Conservation (phyloP, 2,113 vertebrate genomes). For the Crotophaga sulcirostris region DNA sequence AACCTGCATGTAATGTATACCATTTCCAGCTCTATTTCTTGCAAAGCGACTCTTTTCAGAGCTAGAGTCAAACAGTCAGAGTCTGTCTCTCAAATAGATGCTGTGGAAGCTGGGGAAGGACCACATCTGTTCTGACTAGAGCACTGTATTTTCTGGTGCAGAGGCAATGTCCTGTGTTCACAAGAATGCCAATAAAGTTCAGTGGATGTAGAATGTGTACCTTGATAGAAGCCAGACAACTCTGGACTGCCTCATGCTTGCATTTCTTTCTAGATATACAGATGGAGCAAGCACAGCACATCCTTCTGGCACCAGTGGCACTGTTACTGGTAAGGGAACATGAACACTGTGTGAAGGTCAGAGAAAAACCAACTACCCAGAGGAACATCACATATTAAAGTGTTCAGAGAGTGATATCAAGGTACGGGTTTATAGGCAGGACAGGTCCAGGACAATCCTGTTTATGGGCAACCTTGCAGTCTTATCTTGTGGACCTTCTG, state of each 20-base stretch:
- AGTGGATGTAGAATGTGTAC: background rate
- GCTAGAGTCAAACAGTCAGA: background rate
- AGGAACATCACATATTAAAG: background rate
- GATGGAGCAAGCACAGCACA: background rate
- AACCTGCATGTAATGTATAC: fast-evolving
- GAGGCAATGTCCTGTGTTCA: background rate
- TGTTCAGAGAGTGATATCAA: background rate
- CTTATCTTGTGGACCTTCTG: background rate
- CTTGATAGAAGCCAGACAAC: background rate
- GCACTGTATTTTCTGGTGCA: background rate
- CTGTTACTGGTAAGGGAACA: background rate
- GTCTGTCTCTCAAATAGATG: background rate
- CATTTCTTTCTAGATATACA: background rate
- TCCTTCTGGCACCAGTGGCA: background rate
- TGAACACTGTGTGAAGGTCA: background rate
- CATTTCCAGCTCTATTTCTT: background rate
- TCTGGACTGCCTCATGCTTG: background rate
- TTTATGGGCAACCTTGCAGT: background rate
- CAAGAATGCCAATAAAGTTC: background rate
- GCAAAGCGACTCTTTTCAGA: background rate
- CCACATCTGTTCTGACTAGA: background rate
- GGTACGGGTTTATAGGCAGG: background rate
- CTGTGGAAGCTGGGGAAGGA: background rate
- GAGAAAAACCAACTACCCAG: background rate
- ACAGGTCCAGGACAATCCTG: background rate